Evolutionary conservation across 2,113 vertebrate species (phyloP).

Genomic region (Eupsittula cactorum): DNA sequence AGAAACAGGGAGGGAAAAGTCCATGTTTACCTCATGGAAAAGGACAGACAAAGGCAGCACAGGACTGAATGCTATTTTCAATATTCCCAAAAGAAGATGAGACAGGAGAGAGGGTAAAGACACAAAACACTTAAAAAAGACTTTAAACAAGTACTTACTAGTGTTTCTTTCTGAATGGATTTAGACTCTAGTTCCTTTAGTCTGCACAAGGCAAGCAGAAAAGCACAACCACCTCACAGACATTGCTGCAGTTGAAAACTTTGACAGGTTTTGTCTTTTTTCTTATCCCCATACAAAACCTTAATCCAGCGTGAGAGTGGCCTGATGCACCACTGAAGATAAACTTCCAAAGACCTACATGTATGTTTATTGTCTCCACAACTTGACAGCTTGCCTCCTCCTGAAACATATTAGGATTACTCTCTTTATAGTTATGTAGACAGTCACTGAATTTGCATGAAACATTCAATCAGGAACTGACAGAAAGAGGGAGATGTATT

Average conservation of each 20-base stretch:
- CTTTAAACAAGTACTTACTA: constrained; percentile 59
- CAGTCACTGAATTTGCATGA: background rate
- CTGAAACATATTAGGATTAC: background rate
- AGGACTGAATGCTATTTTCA: constrained; percentile 72
- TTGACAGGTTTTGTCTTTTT: background rate
- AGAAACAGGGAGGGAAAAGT: constrained; percentile 54
- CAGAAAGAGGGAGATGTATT: background rate
- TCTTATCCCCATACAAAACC: background rate
- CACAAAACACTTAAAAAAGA: constrained; percentile 61
- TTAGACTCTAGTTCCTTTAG: background rate
- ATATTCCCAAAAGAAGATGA: constrained; percentile 65
- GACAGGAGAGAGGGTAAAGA: constrained; percentile 58
- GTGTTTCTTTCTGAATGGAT: constrained; percentile 38
- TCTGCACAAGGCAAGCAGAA: background rate
- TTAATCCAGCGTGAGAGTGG: background rate
- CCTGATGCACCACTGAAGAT: background rate
- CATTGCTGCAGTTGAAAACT: background rate
- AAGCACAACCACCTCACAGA: background rate
- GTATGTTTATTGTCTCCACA: background rate
- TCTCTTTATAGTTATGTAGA: background rate
- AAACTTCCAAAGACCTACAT: background rate
- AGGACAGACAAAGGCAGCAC: constrained; percentile 64
- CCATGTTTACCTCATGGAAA: constrained; percentile 69
- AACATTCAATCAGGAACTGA: background rate
- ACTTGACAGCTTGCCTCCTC: background rate